Percentiles rank a stretch among this genome's conserved stretches.
These are phyloP conservation scores for Miopithecus talapoin DNA, from an alignment of 2,797 vertebrate species.

Conservation along the genomic window DNA sequence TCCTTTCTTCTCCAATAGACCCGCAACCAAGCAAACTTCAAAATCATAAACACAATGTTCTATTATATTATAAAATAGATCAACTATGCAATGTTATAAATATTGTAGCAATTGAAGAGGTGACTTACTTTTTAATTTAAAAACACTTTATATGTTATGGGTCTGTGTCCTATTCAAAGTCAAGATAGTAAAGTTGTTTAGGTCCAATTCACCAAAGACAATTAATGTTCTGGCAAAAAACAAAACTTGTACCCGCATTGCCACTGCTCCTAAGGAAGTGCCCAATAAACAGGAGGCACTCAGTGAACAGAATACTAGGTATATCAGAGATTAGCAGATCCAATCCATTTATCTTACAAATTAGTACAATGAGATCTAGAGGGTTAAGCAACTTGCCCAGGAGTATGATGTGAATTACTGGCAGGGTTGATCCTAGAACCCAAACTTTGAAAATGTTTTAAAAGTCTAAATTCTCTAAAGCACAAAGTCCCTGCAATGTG, in stretches of 20 bases:
- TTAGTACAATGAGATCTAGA: not conserved
- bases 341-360: not conserved
- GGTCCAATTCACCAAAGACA: not conserved
- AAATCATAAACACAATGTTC: not conserved
- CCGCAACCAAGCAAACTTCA: conserved; percentile 18
- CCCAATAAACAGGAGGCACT: not conserved
- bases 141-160: not conserved
- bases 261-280: not conserved
- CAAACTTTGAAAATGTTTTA: conserved; percentile 18
- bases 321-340: not conserved
- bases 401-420: not conserved
- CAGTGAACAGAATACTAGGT: not conserved
- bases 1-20: not conserved
- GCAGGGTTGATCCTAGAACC: not conserved
- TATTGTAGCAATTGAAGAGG: not conserved
- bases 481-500: not conserved
- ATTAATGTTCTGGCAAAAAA: not conserved
- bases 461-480: not conserved
- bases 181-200: not conserved
- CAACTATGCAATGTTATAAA: not conserved
- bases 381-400: not conserved
- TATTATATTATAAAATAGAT: not conserved
- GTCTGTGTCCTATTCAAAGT: not conserved
- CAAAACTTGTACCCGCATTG: not conserved
- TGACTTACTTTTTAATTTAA: conserved; percentile 24